Conservation (phyloP, 2,888 invertebrate species). For the Steromphala cineraria region DNA sequence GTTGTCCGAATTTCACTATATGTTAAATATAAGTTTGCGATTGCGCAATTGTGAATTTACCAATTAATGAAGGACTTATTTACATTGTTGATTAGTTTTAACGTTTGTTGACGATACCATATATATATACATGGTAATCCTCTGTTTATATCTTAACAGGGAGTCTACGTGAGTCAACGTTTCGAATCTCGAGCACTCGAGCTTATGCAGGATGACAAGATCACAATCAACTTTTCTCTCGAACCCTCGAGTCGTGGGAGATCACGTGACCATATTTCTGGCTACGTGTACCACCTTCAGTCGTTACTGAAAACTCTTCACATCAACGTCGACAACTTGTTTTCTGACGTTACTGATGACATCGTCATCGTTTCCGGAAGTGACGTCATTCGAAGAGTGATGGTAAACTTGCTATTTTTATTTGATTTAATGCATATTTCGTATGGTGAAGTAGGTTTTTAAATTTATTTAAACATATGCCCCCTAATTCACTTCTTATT, state of each 20-base stretch:
- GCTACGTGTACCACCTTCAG: not conserved
- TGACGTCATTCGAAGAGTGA: conserved; percentile 25
- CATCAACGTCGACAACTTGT: conserved; percentile 19
- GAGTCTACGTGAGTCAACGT: conserved; percentile 26
- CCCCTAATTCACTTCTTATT: too few relatives aligned
- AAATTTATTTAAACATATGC: too few relatives aligned
- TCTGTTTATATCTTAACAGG: conserved; percentile 4
- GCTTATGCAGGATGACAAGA: not conserved
- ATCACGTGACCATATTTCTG: conserved; percentile 25
- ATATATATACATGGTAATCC: not conserved
- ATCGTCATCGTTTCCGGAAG: conserved; percentile 28
- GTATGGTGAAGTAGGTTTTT: too few relatives aligned
- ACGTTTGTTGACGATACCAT: not conserved
- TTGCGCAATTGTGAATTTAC: too few relatives aligned
- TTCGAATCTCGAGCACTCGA: conserved; percentile 27
- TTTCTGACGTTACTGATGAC: conserved; percentile 22
- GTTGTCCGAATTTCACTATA: too few relatives aligned
- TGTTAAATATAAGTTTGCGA: too few relatives aligned
- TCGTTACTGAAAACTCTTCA: conserved; percentile 17
- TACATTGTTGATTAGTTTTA: too few relatives aligned
- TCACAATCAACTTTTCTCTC: conserved; percentile 22
- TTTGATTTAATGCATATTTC: too few relatives aligned
- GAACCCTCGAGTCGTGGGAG: conserved; percentile 29
- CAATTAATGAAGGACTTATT: too few relatives aligned
- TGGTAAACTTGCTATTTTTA: conserved; percentile 10